These are phyloP conservation scores for Sciurus vulgaris DNA, from an alignment of 2,797 vertebrate genomes.

Conservation along the genomic window DNA sequence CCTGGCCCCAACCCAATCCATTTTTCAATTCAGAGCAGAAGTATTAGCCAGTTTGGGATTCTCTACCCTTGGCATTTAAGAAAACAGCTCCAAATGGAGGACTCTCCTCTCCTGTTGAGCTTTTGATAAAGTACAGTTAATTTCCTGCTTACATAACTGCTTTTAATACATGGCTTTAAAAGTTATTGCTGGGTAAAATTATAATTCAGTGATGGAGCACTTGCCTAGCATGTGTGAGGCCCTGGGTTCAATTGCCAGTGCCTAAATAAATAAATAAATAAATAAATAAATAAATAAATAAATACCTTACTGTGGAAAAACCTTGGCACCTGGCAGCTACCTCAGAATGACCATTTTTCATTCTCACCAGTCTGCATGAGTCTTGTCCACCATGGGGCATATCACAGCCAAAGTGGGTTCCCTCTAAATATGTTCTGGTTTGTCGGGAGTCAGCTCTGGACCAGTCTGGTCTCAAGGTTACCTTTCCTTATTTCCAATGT, in stretches of 20 bases:
- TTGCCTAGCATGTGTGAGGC: neutral
- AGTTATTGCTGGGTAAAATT: neutral
- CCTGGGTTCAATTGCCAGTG: neutral
- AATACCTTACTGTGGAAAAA: neutral
- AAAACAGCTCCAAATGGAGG: neutral
- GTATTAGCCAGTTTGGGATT: constrained; percentile 27
- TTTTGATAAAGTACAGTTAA: constrained; percentile 53
- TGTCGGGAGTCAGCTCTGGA: neutral
- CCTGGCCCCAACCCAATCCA: neutral
- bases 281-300: neutral
- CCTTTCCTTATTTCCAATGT: neutral
- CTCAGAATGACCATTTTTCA: neutral
- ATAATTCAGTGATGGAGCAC: neutral
- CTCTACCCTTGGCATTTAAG: constrained; percentile 61
- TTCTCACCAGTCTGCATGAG: neutral
- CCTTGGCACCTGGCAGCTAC: neutral
- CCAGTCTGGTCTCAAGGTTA: neutral
- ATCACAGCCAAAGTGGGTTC: neutral
- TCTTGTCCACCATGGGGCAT: neutral
- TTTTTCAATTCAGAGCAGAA: constrained; percentile 3
- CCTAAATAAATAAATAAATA: neutral
- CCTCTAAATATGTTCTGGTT: neutral
- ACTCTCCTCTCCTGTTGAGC: constrained; percentile 30
- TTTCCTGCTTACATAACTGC: constrained; percentile 27
- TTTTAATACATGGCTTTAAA: constrained; percentile 64